phyloP scores from a whole-genome alignment of 2,797 vertebrate species.

The Cossypha dichroa region DNA sequence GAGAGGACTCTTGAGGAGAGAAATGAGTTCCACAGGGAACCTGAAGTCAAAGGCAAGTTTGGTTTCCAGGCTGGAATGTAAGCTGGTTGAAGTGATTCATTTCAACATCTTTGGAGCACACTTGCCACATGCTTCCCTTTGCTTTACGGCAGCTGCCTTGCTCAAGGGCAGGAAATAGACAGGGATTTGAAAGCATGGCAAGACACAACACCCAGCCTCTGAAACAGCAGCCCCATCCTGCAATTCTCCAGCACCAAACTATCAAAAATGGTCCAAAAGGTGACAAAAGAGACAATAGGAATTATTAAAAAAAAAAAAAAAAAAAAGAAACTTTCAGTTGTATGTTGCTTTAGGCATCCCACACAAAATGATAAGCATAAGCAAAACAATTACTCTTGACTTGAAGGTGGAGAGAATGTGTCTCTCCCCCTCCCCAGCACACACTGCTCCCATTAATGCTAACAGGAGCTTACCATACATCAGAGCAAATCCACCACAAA shows the following conservation, averaged over 20 bases:
- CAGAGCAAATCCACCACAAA: slow-evolving; percentile 49
- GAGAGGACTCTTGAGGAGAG: background rate
- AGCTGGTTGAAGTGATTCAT: slow-evolving; percentile 10
- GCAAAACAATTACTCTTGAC: background rate
- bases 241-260: background rate
- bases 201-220: background rate
- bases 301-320: background rate
- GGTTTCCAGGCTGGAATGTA: slow-evolving; percentile 22
- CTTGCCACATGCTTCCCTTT: background rate
- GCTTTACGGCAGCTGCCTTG: background rate
- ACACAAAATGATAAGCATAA: background rate
- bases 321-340: background rate
- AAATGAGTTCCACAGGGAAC: background rate
- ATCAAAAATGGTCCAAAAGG: background rate
- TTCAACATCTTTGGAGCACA: slow-evolving; percentile 51
- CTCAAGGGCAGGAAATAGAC: slow-evolving; percentile 38
- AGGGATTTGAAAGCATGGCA: background rate
- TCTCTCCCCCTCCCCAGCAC: background rate
- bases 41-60: background rate
- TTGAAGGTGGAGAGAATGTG: background rate
- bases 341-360: background rate
- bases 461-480: slow-evolving; percentile 51
- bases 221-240: background rate
- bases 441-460: slow-evolving; percentile 49
- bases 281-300: background rate